Evolutionary conservation across 2,888 invertebrate species (phyloP).

Genomic region (Agonopterix subpropinquella): DNA sequence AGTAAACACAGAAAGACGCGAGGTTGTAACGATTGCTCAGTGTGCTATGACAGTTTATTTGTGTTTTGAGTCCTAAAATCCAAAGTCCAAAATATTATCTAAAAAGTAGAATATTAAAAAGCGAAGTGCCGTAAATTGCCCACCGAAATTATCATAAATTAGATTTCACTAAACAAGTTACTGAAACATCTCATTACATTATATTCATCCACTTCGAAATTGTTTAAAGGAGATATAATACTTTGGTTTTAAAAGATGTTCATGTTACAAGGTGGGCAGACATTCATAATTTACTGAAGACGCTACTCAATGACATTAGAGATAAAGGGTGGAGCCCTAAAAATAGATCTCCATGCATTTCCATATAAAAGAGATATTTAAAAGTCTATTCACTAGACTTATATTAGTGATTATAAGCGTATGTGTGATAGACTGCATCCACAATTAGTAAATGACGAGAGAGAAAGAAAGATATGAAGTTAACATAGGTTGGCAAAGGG

Average conservation of each 20-base stretch:
- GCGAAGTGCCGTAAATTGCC: conserved; percentile 25
- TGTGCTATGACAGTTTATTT: conserved; percentile 15
- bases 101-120: neutral
- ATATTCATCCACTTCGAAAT: too few species aligned
- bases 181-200: too few species aligned
- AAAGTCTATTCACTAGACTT: conserved; percentile 27
- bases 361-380: conserved; percentile 9
- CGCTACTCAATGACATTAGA: too few species aligned
- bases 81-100: conserved; percentile 16
- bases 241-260: too few species aligned
- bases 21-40: conserved; percentile 40
- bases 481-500: neutral
- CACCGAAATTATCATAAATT: conserved; percentile 23
- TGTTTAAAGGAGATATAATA: too few species aligned
- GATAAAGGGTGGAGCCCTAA: conserved; percentile 1
- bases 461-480: neutral
- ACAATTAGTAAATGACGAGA: conserved; percentile 6
- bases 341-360: conserved; percentile 33
- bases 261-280: neutral
- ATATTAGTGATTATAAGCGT: conserved; percentile 30
- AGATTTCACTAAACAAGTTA: too few species aligned
- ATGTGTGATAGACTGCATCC: conserved; percentile 55
- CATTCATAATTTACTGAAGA: too few species aligned
- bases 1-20: conserved; percentile 24
- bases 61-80: conserved; percentile 19